phyloP scores from a whole-genome alignment of 2,888 invertebrate genomes.

The Seira ritae region DNA sequence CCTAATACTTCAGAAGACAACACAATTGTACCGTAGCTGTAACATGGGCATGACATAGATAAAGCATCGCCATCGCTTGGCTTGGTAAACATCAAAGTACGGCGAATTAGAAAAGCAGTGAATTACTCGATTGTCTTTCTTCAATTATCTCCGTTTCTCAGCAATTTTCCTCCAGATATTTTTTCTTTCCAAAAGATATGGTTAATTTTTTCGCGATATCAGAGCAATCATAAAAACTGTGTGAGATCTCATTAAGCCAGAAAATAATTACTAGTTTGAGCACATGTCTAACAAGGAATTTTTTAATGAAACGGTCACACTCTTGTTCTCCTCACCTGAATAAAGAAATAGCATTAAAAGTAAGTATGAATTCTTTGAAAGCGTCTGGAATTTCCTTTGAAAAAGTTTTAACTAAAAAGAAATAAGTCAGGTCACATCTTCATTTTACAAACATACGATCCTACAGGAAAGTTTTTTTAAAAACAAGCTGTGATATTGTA shows the following conservation, averaged over 20 bases:
- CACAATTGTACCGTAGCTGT: no score
- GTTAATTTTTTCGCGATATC: constrained; percentile 11
- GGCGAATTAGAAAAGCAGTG: not conserved
- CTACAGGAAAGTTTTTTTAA: not conserved
- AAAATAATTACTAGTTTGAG: constrained; percentile 51
- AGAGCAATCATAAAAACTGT: constrained; percentile 48
- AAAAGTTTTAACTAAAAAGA: constrained; percentile 17
- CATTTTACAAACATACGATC: constrained; percentile 31
- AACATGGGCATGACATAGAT: no score
- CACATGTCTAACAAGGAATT: constrained; percentile 44
- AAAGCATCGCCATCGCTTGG: no score
- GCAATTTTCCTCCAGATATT: not conserved
- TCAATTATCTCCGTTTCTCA: constrained; percentile 8
- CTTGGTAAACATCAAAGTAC: not conserved
- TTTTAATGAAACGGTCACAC: constrained; percentile 17
- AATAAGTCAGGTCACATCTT: constrained; percentile 48
- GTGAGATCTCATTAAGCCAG: constrained; percentile 58
- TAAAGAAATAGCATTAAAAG: not conserved
- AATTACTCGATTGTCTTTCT: not conserved
- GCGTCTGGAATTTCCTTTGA: constrained; percentile 39
- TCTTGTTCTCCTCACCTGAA: constrained; percentile 6
- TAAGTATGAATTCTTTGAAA: constrained; percentile 1
- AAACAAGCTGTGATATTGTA: constrained; percentile 32
- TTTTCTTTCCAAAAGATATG: no score
- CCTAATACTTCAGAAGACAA: no score